Evolutionary conservation across 2,113 vertebrate genomes (phyloP).

Genomic region (Pycnonotus jocosus): DNA sequence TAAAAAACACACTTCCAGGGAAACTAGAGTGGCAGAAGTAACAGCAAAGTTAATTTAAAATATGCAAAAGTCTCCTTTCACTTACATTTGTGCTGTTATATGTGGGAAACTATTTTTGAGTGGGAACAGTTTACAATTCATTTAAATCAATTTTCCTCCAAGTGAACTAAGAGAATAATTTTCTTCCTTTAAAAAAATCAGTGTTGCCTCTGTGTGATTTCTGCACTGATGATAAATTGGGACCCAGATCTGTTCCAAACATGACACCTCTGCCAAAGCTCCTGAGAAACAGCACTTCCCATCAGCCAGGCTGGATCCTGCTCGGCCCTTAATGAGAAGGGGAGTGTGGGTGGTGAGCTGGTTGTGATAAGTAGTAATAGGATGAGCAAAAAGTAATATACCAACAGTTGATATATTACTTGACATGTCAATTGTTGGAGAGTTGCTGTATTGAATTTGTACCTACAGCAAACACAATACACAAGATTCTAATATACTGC

Average conservation of each 20-base stretch:
- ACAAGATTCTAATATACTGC: slow-evolving; percentile 61
- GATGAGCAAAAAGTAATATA: slow-evolving; percentile 69
- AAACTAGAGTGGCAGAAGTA: neutral
- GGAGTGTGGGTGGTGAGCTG: slow-evolving; percentile 36
- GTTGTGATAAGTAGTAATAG: slow-evolving; percentile 65
- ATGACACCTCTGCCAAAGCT: neutral
- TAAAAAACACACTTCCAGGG: neutral
- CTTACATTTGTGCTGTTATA: neutral
- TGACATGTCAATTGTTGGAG: slow-evolving; percentile 63
- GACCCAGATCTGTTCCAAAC: neutral
- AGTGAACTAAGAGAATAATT: neutral
- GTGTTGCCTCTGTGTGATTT: neutral
- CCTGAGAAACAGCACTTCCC: neutral
- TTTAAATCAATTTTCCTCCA: neutral
- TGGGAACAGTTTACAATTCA: neutral
- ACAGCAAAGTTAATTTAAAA: neutral
- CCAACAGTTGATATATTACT: slow-evolving; percentile 62
- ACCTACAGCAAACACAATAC: slow-evolving; percentile 46
- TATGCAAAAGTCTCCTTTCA: neutral
- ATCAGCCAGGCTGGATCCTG: neutral
- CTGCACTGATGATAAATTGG: neutral
- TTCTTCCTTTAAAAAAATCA: neutral
- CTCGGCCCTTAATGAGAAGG: slow-evolving; percentile 28
- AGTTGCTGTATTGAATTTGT: slow-evolving; percentile 64
- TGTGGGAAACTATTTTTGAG: neutral